phyloP scores from a whole-genome alignment of 2,888 invertebrate species.

The Limnephilus rhombicus region DNA sequence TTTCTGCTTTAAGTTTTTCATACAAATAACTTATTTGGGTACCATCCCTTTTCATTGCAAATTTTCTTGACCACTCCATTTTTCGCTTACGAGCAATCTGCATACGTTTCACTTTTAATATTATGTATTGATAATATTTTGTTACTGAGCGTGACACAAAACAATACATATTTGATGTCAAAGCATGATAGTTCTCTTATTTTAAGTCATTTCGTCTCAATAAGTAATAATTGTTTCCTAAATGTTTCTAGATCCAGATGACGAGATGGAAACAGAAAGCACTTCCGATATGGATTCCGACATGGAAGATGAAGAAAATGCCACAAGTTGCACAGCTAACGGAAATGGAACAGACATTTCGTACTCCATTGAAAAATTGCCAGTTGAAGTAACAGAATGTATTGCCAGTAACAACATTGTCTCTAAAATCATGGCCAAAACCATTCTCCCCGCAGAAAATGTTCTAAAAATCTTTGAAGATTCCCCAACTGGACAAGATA shows the following conservation, averaged over 20 bases:
- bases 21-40: not conserved
- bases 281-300: conserved; percentile 74
- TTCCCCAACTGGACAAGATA: conserved; percentile 74
- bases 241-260: conserved; percentile 62
- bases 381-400: conserved; percentile 80
- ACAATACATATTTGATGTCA: too few species aligned
- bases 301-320: conserved; percentile 70
- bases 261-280: conserved; percentile 70
- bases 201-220: not conserved
- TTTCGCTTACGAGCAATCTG: not conserved
- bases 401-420: conserved; percentile 79
- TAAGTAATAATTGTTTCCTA: not conserved
- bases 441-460: conserved; percentile 77
- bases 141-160: too few species aligned
- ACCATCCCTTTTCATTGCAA: too few species aligned
- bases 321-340: conserved; percentile 68
- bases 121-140: too few species aligned
- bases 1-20: not conserved
- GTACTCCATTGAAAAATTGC: conserved; percentile 75
- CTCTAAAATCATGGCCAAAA: conserved; percentile 79
- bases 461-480: conserved; percentile 77
- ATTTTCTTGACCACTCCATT: not conserved
- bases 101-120: too few species aligned
- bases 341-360: conserved; percentile 68
- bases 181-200: too few species aligned